Evolutionary conservation across 1,140 invertebrate species (phyloP), one percentile per base, ranked within the genome.

Genomic region (Planococcus citri): DNA sequence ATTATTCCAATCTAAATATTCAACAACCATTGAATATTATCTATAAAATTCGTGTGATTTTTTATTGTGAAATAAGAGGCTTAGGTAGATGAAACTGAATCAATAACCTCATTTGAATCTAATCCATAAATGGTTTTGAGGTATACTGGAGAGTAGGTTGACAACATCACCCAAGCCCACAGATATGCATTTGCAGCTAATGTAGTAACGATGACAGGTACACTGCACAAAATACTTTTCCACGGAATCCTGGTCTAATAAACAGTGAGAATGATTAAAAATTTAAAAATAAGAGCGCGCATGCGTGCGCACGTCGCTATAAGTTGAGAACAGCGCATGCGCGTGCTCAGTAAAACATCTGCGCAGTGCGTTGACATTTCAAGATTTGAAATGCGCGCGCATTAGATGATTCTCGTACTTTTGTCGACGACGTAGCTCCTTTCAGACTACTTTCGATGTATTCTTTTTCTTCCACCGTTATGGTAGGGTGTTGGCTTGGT

Each of bases 401-500:
- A n/a, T n/a, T n/a, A 17, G 3, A 6, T n/a, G 6, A 4, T 51
- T 51, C n/a, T 6, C 29, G 29, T 51, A 51, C 41, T n/a, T n/a
- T 51, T n/a, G 41, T 51, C n/a, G 2, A 9, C 3, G 2, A 3
- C n/a, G 41, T 3, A 51, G 41, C 4, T 51, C 2, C 17, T 17
- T 51, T 51, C 17, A 51, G 17, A 51, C 41, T 51, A 9, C 17
- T 51, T 51, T 51, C 17, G 4, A 88, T 87, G 57, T 83, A 83
- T 20, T 81, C 78, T 41, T 77, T 80, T 76, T 94, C 92, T 1
- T 83, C 78, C 0, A 80, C 75, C 0, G 83, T 83, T 64, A 97
- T 96, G 60, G 86, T 80, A 4, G 89, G 88, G 82, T 96, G 92
- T 69, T 82, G 77, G 0, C 84, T 82, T 8, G 94, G 94, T 14